Base-by-base conservation (phyloP, 1,140 invertebrate genomes). In the Geopemphigus sp. region DNA sequence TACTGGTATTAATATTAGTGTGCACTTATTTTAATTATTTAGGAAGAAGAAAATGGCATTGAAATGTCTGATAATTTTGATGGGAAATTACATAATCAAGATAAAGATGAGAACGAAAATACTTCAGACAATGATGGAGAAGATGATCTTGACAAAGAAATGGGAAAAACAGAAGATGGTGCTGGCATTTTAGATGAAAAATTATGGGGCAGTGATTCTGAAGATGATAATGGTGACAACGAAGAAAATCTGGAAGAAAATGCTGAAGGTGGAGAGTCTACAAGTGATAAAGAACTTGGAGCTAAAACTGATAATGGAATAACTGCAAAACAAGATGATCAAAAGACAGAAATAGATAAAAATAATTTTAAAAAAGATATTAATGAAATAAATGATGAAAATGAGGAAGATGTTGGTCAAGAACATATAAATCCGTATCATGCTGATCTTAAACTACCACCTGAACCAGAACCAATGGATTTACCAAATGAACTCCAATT, bases 51-150 rank as follows among this genome's bases (percentile, higher is more conserved):
- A 76, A 93, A 97, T 81, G 96, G 95, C 22, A 91, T 97, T 64
- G 94, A 97, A 83, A 97, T 97, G 94, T 92, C 92, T 17, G 94
- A 97, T 81, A 92, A 98, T 85, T 96, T 97, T 86, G 94, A 95
- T 70, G 92, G 91, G 8, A 91, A 94, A 84, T 85, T 91, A 64
- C 92, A 96, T 84, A 94, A 97, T 86, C 85, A 94, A 24, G 93
- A 96, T 22, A 88, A 91, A 72, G 85, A 88, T 54, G 88, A 91
- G 82, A 86, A 89, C 85, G 89, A 90, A 17, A 89, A 92, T n/a
- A n/a, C n/a, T 78, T 84, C 84, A 61, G 87, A 89, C 45, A 86
- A 90, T 1, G 88, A 90, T 1, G 87, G 90, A 5, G 89, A 93
- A 64, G 89, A 93, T 17, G 91, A 97, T 82, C 86, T 91, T 1